Evolutionary conservation across 2,113 vertebrate genomes (phyloP), one percentile per base, ranked within the genome.

Genomic region (Lampris incognitus): DNA sequence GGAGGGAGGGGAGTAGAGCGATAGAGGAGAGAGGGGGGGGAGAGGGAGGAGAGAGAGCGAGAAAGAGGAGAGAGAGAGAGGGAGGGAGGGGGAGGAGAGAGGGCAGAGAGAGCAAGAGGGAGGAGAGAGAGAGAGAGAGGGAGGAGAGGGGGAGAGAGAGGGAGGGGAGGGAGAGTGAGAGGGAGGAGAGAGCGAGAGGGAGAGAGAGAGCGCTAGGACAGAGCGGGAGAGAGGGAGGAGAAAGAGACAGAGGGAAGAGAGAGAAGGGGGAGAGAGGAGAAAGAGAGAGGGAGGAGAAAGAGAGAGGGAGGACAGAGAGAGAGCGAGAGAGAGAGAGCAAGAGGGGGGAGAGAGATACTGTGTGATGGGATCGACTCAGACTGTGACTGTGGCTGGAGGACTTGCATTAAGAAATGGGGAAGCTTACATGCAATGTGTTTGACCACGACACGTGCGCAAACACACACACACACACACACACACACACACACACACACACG

Each of bases 321-420:
- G 59, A 37, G 40, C 10, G 48, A 38, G 48, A 40, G 40, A 54
- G 70, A 24, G 24, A 24, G 24, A 24, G 24, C 24, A 24, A 24
- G 24, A 24, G 24, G 24, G 24, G 24, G 24, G 24, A 24, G 24
- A 24, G 24, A 24, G 24, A 24, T 24, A 24, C 24, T 76, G 75
- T 46, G 36, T 66, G 74, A 66, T 63, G 78, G 84, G 37, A 24
- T 24, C 0, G 24, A 24, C 24, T 24, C 24, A 24, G 68, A 70
- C 67, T 62, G 66, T 39, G 1, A 50, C 69, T 41, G 63, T 56
- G 59, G 56, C 52, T 36, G 41, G 71, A 69, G 83, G 74, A 39
- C 60, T 36, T 46, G 78, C 78, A 87, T 87, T 72, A 79, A 55
- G 44, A 7, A 46, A 7, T 46, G 44, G 7, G 44, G 44, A 46